A percentile compares a stretch with the other conserved stretches of the same genome.
Conservation (phyloP, 2,888 invertebrate species). For the Dastarcus helophoroides region DNA sequence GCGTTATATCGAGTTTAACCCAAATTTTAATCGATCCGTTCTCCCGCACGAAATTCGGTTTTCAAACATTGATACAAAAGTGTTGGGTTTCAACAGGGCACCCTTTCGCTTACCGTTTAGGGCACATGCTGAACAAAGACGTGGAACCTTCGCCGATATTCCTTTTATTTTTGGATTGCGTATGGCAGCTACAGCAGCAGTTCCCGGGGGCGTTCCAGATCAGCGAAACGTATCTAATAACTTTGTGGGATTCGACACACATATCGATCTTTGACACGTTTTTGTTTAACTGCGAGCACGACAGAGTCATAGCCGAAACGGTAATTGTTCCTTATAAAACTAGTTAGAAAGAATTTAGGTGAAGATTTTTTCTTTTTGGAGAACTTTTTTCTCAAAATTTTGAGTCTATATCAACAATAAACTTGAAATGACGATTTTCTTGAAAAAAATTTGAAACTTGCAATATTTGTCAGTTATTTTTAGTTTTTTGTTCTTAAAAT, state of each 20-base stretch:
- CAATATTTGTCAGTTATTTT: no score
- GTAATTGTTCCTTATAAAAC: conserved; percentile 31
- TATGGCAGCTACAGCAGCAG: conserved; percentile 83
- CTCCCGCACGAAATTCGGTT: conserved; percentile 72
- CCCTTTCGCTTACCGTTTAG: conserved; percentile 52
- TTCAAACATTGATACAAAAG: conserved; percentile 84
- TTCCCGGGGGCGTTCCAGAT: conserved; percentile 84
- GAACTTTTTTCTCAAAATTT: no score
- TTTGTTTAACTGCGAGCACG: conserved; percentile 77
- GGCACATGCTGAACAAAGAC: conserved; percentile 51
- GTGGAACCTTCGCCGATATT: conserved; percentile 73
- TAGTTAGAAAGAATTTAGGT: no score
- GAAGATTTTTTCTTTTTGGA: no score
- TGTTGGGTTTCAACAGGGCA: conserved; percentile 93
- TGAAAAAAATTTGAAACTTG: no score
- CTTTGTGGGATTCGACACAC: conserved; percentile 82
- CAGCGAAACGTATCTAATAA: conserved; percentile 83
- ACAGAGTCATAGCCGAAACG: conserved; percentile 55
- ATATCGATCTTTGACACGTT: conserved; percentile 88
- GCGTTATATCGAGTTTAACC: conserved; percentile 73
- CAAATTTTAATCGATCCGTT: conserved; percentile 80
- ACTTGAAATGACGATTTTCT: no score
- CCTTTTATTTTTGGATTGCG: conserved; percentile 84
- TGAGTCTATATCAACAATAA: no score
- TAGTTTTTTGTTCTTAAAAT: no score